Evolutionary conservation across 2,797 vertebrate species (phyloP), one percentile per base, ranked within the genome.

Genomic region (Philypnodon macrostomus): DNA sequence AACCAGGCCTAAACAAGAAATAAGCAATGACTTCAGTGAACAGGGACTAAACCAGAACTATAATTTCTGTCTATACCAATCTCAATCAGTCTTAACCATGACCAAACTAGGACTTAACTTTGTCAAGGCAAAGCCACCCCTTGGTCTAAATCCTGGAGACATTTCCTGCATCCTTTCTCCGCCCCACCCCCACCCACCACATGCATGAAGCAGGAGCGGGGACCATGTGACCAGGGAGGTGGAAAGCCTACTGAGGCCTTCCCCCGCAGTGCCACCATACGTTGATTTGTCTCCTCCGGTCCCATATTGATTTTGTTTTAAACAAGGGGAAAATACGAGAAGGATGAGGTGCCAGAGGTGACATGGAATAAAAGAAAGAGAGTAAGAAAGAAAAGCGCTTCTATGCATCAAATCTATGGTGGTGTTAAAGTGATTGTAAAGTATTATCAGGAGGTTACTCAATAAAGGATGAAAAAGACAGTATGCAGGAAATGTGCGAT

Each of bases 281-380:
- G 78, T 85, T 87, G 80, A 87, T 88, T 88, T 77, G 77, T 88
- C 80, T 88, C 83, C 76, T 80, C 75, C 65, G 59, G 78, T 80
- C 73, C 69, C 63, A 54, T 88, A 89, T 90, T 86, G 86, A 89
- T 89, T 89, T 85, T 77, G 73, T 84, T 88, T 89, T 86, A 87
- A 88, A 88, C 80, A 84, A 81, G 79, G 67, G 61, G 56, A 79
- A 82, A 87, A 86, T 81, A 85, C 76, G 80, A 86, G 83, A 88
- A 64, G 81, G 85, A 89, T 86, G 83, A 83, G 75, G 66, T 67
- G 81, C 84, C 51, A n/a, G 77, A 70, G 79, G 85, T 78, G 73
- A 84, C 69, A 75, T 46, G 58, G 58, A 74, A 69, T 58, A 47
- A 63, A 45, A 48, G 26, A 46, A n/a, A 67, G 42, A 56, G 24